Evolutionary conservation across 2,888 invertebrate species (phyloP), one percentile per base, ranked within the genome.

Genomic region (Rhorus exstirpatorius): DNA sequence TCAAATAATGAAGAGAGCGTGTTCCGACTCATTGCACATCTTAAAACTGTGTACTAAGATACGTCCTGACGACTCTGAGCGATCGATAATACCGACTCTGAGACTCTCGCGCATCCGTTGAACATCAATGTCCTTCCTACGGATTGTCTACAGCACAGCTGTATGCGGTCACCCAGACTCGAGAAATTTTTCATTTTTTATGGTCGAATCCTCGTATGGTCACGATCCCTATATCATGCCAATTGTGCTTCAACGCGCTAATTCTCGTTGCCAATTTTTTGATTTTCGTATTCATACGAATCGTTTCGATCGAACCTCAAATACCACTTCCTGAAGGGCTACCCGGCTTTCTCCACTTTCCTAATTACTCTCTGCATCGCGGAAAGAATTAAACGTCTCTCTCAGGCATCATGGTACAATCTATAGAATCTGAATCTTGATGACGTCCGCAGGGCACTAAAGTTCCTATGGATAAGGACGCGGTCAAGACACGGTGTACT

Each of bases 41-140:
- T 19, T 38, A 38, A 19, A 19, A 10, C 26, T 0, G 31, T 31
- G 31, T n/a, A n/a, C 3, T 31, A 8, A 7, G 19, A 49, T 49
- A 1, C 4, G 49, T 31, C 49, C 31, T 67, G 31, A 3, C 19
- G 49, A 35, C 10, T 2, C n/a, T 31, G 6, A 31, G 49, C 24
- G 19, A 4, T 24, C 44, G 49, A 35, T 49, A 4, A 8, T 7
- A 35, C 31, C 31, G 67, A 60, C 49, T 19, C 6, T 10, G 31
- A 35, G 49, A 21, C 46, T 26, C 24, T 58, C 44, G 35, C 74
- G 17, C 31, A 31, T 61, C 41, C 44, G 26, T 61, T 74, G 68
- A 61, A 49, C 68, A 10, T 72, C 55, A 51, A n/a, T 55, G 51
- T 60, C 35, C 10, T 7, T 14, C 19, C 17, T n/a, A 12, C n/a